Base-by-base conservation (phyloP, 2,888 invertebrate species). In the Subacronicta megacephala region DNA sequence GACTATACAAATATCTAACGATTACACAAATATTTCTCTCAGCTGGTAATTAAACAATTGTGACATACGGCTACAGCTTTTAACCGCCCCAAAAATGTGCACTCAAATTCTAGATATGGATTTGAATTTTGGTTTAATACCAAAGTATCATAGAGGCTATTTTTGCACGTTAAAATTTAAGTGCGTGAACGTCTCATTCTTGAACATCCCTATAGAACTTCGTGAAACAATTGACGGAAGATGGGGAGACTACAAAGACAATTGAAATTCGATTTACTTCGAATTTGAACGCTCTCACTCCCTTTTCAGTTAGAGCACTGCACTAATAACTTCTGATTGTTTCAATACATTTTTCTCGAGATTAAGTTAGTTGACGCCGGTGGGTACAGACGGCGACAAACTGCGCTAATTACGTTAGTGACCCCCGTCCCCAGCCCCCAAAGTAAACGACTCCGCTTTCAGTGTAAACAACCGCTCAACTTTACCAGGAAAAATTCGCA, bases 381-480 rank as follows among this genome's bases (percentile, higher is more conserved):
- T 81, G 80, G 80, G 80, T 81, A 81, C 79, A 80, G 83, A 80
- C 78, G 82, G 76, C 79, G 82, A 77, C 84, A 78, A 85, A 85
- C 85, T 87, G 84, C 68, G 80, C 89, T 92, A 92, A 93, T 93
- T 92, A 91, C 83, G 87, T 93, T 90, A 91, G 89, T 85, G 87
- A 87, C 85, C 83, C 78, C 79, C 76, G 68, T 71, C 73, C 68
- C 61, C 75, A 66, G 77, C 80, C 77, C 83, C 84, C 77, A 84
- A 90, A 90, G 89, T 86, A 91, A 92, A 93, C 93, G 88, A 89
- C 88, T 90, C 89, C 83, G 85, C 88, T 92, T 90, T 88, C 91
- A 85, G 79, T 87, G 89, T 89, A 93, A 92, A 93, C 92, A 93
- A 89, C 80, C 84, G 85, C 86, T 90, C 88, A 87, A 92, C 87